Conservation (phyloP, 2,797 vertebrate genomes). For the Siniperca scherzeri region DNA sequence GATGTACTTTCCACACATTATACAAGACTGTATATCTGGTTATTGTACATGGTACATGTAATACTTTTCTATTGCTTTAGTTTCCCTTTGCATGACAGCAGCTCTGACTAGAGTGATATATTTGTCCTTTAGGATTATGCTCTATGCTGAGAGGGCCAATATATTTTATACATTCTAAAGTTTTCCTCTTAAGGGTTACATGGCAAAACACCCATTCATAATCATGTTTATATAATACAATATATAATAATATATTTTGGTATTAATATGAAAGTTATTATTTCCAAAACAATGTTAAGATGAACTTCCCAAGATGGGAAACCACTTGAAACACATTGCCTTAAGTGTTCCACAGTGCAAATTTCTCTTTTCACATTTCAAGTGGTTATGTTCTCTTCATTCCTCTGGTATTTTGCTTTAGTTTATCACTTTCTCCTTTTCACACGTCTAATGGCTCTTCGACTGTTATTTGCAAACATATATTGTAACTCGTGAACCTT, state of each 20-base stretch:
- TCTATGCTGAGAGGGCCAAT: background rate
- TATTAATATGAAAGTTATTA: slow-evolving; percentile 16
- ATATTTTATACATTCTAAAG: background rate
- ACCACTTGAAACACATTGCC: slow-evolving; percentile 23
- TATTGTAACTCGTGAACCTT: background rate
- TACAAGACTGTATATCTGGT: background rate
- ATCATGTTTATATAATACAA: background rate
- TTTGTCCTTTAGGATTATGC: slow-evolving; percentile 11
- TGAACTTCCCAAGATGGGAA: background rate
- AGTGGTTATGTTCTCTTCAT: slow-evolving; percentile 11
- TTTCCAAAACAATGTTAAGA: slow-evolving; percentile 13
- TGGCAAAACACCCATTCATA: slow-evolving; percentile 21
- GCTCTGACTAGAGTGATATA: slow-evolving; percentile 7
- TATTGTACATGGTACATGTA: background rate
- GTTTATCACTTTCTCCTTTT: slow-evolving; percentile 17
- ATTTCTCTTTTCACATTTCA: slow-evolving; percentile 25
- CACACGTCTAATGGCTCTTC: background rate
- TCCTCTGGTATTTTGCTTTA: background rate
- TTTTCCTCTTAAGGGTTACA: slow-evolving; percentile 1
- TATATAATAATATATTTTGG: slow-evolving; percentile 9
- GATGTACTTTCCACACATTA: slow-evolving; percentile 7
- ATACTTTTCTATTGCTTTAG: slow-evolving; percentile 19
- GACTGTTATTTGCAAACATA: slow-evolving; percentile 25
- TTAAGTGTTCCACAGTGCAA: background rate
- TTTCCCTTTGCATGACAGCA: slow-evolving; percentile 28